Conservation (phyloP, 1,140 invertebrate species). For the Aricia agestis region DNA sequence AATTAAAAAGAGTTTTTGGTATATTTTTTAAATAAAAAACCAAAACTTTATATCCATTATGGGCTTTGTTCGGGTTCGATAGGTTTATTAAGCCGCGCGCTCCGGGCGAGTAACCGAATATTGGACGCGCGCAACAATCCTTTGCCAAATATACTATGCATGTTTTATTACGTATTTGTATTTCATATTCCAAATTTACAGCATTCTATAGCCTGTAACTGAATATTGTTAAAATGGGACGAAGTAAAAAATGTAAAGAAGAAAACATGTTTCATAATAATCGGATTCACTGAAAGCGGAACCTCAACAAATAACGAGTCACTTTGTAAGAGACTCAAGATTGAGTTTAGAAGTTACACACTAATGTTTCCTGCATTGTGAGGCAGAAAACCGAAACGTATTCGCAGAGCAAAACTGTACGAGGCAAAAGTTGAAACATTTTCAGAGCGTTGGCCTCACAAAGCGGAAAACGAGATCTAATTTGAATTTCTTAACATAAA, state of each 20-base stretch:
- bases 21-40: background rate
- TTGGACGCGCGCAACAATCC: background rate
- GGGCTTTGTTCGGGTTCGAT: slow-evolving; percentile 3
- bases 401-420: background rate
- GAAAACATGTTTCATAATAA: background rate
- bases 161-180: background rate
- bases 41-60: background rate
- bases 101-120: background rate
- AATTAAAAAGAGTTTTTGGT: slow-evolving; percentile 10
- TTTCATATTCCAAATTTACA: background rate
- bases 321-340: background rate
- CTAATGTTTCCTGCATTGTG: slow-evolving; percentile 1
- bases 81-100: background rate
- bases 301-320: background rate
- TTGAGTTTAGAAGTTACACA: background rate
- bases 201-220: background rate
- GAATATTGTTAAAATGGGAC: background rate
- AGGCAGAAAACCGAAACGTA: background rate
- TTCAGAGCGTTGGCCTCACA: background rate
- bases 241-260: background rate
- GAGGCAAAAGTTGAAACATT: slow-evolving; percentile 1
- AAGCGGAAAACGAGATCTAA: slow-evolving; percentile 6
- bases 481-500: slow-evolving; percentile 25
- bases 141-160: background rate
- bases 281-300: background rate